Evolutionary conservation across 2,113 vertebrate species (phyloP).

Genomic region (Neolamprologus longior): DNA sequence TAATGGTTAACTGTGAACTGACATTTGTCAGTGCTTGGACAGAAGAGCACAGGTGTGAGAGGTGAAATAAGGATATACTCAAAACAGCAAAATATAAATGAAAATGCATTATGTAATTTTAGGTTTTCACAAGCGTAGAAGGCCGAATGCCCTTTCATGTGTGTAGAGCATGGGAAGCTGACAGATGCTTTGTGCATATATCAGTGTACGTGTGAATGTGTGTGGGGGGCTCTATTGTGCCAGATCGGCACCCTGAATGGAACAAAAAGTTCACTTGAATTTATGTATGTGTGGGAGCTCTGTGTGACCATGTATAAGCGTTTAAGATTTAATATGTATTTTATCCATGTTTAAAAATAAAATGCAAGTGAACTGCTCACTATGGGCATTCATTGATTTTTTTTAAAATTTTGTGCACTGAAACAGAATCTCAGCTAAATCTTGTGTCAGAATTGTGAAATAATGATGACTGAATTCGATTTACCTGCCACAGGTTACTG

Average conservation of each 20-base stretch:
- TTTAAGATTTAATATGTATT: neutral
- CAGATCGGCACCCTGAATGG: neutral
- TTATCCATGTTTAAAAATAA: neutral
- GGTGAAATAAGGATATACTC: neutral
- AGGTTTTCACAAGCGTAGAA: neutral
- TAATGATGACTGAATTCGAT: neutral
- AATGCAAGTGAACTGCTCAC: neutral
- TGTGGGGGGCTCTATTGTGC: neutral
- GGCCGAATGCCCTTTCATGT: neutral
- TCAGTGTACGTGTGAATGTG: neutral
- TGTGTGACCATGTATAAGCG: neutral
- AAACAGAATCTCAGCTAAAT: neutral
- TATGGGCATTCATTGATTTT: no score
- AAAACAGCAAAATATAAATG: neutral
- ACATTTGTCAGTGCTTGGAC: neutral
- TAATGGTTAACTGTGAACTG: neutral
- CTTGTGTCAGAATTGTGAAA: neutral
- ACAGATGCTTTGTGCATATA: neutral
- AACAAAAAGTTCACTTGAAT: neutral
- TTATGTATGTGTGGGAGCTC: neutral
- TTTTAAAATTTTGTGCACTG: fast-evolving
- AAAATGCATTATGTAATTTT: neutral
- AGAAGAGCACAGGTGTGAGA: neutral
- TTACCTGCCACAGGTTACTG: neutral
- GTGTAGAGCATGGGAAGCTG: neutral